Evolutionary conservation across 1,140 invertebrate species (phyloP).

Genomic region (Penaeus chinensis): DNA sequence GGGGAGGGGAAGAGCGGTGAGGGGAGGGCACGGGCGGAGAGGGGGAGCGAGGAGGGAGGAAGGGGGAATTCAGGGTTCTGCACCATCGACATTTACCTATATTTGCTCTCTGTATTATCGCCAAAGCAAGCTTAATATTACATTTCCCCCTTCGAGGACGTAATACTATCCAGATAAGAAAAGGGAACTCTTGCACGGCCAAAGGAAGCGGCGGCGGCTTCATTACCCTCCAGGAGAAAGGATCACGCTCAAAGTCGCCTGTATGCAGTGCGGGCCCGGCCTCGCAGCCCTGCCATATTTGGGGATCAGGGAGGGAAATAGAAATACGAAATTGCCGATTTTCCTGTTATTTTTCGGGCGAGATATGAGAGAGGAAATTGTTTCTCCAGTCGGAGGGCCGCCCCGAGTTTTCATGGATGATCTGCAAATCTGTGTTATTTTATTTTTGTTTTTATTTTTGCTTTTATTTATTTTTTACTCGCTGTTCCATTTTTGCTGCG

Average conservation of each 20-base stretch:
- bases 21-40: neutral
- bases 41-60: neutral
- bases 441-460: no score
- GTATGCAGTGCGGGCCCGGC: neutral
- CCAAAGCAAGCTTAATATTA: no score
- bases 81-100: neutral
- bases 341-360: slow-evolving; percentile 60
- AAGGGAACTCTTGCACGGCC: no score
- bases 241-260: neutral
- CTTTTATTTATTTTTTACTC: no score
- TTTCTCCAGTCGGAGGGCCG: slow-evolving; percentile 41
- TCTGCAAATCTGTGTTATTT: slow-evolving; percentile 28
- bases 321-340: slow-evolving; percentile 62
- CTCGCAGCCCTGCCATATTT: slow-evolving; percentile 38
- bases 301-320: slow-evolving; percentile 59
- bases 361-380: slow-evolving; percentile 60
- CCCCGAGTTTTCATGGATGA: slow-evolving; percentile 39
- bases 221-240: slow-evolving; percentile 7
- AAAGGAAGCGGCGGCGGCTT: neutral
- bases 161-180: no score
- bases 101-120: no score
- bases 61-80: neutral
- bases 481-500: no score
- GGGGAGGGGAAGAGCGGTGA: neutral
- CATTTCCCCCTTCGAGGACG: no score